Percentiles rank a stretch among this genome's conserved stretches.
Conservation (phyloP, 2,113 vertebrate genomes). For the Psephotus haematonotus region DNA sequence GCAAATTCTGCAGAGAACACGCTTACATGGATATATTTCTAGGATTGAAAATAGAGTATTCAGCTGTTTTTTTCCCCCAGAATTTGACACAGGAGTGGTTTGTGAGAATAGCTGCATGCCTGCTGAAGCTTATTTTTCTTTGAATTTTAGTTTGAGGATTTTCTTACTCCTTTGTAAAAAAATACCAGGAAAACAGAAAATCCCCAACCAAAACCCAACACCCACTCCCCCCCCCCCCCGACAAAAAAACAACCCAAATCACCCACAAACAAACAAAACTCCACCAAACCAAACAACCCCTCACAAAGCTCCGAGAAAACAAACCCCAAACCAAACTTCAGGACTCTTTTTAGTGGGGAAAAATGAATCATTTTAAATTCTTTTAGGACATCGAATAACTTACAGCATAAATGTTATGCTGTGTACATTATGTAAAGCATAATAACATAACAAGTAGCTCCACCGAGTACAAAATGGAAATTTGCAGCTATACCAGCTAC, state of each 20-base stretch:
- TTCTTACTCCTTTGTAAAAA: neutral
- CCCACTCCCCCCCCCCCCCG: too few species aligned
- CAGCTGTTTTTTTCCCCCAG: neutral
- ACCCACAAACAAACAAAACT: neutral
- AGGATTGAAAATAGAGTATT: neutral
- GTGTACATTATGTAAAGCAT: neutral
- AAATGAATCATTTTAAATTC: neutral
- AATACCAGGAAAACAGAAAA: neutral
- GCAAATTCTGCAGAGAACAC: neutral
- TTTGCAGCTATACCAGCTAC: neutral
- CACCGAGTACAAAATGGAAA: neutral
- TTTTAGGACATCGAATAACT: neutral
- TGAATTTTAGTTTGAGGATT: neutral
- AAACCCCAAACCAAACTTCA: neutral
- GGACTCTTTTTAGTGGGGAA: neutral
- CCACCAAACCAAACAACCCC: neutral
- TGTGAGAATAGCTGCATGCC: neutral
- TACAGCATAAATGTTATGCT: neutral
- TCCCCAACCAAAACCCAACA: neutral
- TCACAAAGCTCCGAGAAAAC: neutral
- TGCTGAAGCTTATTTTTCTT: neutral
- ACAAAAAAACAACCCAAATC: neutral
- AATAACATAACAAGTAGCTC: neutral
- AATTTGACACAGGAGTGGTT: neutral
- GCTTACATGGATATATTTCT: neutral